Evolutionary conservation across 2,797 vertebrate species (phyloP), one percentile per base, ranked within the genome.

Genomic region (Peromyscus aztecus): DNA sequence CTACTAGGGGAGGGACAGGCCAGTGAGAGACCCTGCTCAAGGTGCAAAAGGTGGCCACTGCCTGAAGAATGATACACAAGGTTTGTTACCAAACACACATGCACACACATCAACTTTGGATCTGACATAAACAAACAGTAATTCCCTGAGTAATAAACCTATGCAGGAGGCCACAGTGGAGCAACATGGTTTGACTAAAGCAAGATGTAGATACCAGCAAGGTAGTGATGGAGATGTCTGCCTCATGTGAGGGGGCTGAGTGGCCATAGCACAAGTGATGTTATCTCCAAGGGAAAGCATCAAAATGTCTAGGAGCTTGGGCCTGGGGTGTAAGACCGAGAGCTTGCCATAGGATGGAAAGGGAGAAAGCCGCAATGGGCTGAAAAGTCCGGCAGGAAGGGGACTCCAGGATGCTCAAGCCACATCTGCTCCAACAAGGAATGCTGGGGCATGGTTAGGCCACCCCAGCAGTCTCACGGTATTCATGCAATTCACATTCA

Each of bases 311-410:
- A 17, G 40, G 57, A 75, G 10, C 34, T 2, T 4, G 8, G 19
- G 78, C 16, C 73, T 4, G 11, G 27, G 21, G 34, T 19, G 0
- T 8, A 46, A 81, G 77, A 27, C 13, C 46, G 3, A 52, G 77
- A 67, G 6, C n/a, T 13, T 34, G 34, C 14, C 16, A 13, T 17
- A 24, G 19, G 24, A 17, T 81, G 49, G 11, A 24, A 37, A 6
- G 37, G 63, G 52, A n/a, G 24, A 49, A 43, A 27, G 16, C 29
- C 4, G 0, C 3, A 6, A 17, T 2, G 55, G 3, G 4, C 43
- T 40, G 21, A 61, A n/a, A 21, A 49, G 80, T 10, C 8, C 55
- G 83, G 9, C 0, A 1, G 6, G 63, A 19, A 61, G 55, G 14
- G 16, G n/a, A 2, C 63, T 61, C 65, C 21, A n/a, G 23, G 29